phyloP scores from a whole-genome alignment of 2,888 invertebrate species.

The Augochlorella aurata region DNA sequence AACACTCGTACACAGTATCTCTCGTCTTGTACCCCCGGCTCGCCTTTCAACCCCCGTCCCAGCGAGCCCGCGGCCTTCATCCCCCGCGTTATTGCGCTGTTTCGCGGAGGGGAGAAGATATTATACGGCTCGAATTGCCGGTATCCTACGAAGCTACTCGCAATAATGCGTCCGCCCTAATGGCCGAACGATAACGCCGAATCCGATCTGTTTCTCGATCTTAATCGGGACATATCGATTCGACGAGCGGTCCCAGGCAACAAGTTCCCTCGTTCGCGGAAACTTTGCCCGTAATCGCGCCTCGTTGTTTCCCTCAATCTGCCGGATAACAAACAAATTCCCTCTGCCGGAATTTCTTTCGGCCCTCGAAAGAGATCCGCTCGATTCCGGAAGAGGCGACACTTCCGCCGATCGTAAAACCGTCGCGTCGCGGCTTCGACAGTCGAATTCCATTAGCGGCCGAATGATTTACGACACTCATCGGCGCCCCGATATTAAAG shows the following conservation, averaged over 20 bases:
- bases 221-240: background rate
- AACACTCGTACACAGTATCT: constrained; percentile 57
- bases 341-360: background rate
- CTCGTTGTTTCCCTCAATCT: background rate
- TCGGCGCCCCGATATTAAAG: constrained; percentile 60
- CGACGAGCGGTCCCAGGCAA: background rate
- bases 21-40: constrained; percentile 18
- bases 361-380: background rate
- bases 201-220: constrained; percentile 9
- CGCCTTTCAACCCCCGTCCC: constrained; percentile 8
- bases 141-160: constrained; percentile 18
- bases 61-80: constrained; percentile 21
- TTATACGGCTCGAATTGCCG: constrained; percentile 51
- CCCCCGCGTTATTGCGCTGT: constrained; percentile 53
- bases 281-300: background rate
- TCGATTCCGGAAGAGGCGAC: background rate
- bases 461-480: constrained; percentile 59
- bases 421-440: background rate
- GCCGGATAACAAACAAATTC: background rate
- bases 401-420: constrained; percentile 17
- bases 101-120: constrained; percentile 39
- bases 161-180: constrained; percentile 44
- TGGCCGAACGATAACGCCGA: constrained; percentile 14
- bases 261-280: constrained; percentile 15
- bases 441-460: constrained; percentile 40